Conservation (phyloP, 2,888 invertebrate genomes). For the Apodemia zela region DNA sequence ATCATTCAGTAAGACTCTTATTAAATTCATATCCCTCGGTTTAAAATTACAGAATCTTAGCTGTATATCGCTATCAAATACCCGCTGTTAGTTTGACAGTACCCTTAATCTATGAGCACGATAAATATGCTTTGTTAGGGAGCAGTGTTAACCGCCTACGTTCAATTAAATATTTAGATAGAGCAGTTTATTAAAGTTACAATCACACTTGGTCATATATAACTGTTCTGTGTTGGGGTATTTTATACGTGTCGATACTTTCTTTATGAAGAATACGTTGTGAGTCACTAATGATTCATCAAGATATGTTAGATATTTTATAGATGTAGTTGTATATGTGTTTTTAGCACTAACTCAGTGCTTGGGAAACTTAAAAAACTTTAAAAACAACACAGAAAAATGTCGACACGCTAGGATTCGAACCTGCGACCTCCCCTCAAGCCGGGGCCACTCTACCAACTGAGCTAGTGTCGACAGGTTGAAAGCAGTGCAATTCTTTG, state of each 20-base stretch:
- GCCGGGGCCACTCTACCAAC: no score
- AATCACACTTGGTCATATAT: conserved; percentile 21
- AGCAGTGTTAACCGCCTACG: conserved; percentile 32
- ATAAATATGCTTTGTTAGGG: conserved; percentile 33
- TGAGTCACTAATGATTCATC: not conserved
- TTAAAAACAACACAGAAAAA: no score
- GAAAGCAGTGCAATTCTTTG: no score
- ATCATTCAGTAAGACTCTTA: no score
- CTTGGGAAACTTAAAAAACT: no score
- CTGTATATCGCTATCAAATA: not conserved
- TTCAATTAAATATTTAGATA: conserved; percentile 34
- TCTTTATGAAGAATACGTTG: not conserved
- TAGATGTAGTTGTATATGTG: no score
- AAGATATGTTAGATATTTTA: not conserved
- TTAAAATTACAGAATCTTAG: no score
- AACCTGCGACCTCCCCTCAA: no score
- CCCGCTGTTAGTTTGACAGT: conserved; percentile 16
- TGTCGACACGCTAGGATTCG: no score
- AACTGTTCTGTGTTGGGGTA: not conserved
- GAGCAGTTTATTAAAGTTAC: conserved; percentile 27
- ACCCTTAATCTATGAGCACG: conserved; percentile 26
- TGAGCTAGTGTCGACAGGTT: no score
- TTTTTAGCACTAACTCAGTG: no score
- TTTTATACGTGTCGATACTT: not conserved
- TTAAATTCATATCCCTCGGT: no score